Evolutionary conservation across 2,888 invertebrate species (phyloP).

Genomic region (Eupithecia subumbrata): DNA sequence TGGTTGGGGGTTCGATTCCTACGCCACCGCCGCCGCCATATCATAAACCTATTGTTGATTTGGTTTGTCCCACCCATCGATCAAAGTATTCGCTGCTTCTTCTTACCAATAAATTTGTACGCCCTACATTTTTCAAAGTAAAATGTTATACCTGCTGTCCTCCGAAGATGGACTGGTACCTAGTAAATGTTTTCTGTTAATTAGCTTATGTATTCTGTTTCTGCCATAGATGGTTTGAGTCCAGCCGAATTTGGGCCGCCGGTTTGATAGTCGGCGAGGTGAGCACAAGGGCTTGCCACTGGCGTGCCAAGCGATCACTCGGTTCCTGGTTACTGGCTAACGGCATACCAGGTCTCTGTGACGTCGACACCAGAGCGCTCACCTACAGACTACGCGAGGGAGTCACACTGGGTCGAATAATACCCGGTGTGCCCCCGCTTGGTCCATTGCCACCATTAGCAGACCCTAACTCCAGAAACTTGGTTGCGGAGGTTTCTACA

Average conservation of each 20-base stretch:
- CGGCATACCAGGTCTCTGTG: slow-evolving; percentile 93
- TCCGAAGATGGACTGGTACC: background rate
- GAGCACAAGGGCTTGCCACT: slow-evolving; percentile 94
- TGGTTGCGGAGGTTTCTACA: slow-evolving; percentile 96
- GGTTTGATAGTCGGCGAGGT: slow-evolving; percentile 96
- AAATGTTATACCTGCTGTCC: background rate
- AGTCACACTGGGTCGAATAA: slow-evolving; percentile 89
- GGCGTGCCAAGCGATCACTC: slow-evolving; percentile 91
- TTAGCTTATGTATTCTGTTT: background rate
- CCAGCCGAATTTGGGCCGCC: slow-evolving; percentile 94
- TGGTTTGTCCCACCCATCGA: background rate
- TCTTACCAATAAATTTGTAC: background rate
- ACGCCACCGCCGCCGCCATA: background rate
- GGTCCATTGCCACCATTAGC: slow-evolving; percentile 65
- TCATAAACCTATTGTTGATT: background rate
- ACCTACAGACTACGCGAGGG: slow-evolving; percentile 97
- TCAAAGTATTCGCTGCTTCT: background rate
- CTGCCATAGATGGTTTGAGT: slow-evolving; percentile 93
- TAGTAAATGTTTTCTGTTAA: background rate
- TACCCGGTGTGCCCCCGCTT: slow-evolving; percentile 82
- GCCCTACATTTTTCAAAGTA: background rate
- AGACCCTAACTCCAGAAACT: slow-evolving; percentile 94
- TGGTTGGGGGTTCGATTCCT: background rate
- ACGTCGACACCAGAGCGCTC: slow-evolving; percentile 96
- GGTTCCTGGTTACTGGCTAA: slow-evolving; percentile 92